Conservation (phyloP, 2,113 vertebrate genomes). For the Ctenodactylus gundi region DNA sequence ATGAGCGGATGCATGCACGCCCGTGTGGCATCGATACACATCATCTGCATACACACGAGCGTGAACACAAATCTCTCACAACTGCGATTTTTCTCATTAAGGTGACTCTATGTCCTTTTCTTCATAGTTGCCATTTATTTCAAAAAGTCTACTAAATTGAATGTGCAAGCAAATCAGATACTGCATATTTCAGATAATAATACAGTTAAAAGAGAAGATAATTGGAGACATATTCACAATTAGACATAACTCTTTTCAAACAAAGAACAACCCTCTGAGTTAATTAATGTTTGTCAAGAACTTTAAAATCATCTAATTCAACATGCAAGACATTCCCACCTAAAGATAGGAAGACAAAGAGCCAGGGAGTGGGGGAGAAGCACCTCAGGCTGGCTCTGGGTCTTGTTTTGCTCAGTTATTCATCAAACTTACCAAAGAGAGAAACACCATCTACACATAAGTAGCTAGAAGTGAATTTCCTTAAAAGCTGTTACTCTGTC, state of each 20-base stretch:
- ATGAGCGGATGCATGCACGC: not conserved
- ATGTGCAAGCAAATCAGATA: conserved; percentile 45
- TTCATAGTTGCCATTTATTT: conserved; percentile 37
- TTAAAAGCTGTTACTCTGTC: conserved; percentile 61
- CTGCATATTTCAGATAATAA: conserved; percentile 57
- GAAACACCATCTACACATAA: not conserved
- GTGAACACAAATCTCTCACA: conserved; percentile 1
- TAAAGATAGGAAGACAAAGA: conserved; percentile 64
- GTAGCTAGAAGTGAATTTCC: conserved; percentile 51
- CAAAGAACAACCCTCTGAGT: conserved; percentile 48
- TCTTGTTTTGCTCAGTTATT: conserved; percentile 40
- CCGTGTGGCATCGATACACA: not conserved
- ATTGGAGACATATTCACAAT: conserved; percentile 63
- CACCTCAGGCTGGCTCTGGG: not conserved
- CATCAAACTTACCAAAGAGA: conserved; percentile 35
- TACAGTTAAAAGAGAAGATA: conserved; percentile 55
- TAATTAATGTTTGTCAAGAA: conserved; percentile 77
- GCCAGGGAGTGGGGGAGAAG: not conserved
- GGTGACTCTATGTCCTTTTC: not conserved
- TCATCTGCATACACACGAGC: not conserved
- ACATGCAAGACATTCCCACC: conserved; percentile 48
- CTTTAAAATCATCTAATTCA: conserved; percentile 67
- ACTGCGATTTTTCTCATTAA: conserved; percentile 14
- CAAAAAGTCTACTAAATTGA: conserved; percentile 55
- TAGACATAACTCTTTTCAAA: conserved; percentile 67